These are phyloP conservation scores for Nysson spinosus DNA, from an alignment of 2,888 invertebrate species.

Conservation along the genomic window DNA sequence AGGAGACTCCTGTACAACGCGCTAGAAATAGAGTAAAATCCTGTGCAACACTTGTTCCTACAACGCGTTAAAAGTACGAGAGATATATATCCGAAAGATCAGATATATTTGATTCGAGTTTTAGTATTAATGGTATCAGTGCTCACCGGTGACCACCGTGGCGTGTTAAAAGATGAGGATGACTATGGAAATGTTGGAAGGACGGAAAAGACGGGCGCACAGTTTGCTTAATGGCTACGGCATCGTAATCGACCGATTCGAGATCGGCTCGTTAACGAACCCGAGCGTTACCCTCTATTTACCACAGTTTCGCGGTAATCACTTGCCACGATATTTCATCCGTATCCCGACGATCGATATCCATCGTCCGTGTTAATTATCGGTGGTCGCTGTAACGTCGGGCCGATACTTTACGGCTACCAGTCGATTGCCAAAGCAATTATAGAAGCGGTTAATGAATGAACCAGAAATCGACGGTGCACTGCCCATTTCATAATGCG, in stretches of 20 bases:
- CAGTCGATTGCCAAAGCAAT: constrained; percentile 52
- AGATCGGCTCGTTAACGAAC: constrained; percentile 54
- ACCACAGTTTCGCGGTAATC: constrained; percentile 53
- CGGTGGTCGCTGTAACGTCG: constrained; percentile 47
- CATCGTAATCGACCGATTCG: constrained; percentile 49
- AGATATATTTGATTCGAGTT: no score
- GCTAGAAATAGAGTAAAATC: no score
- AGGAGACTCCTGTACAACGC: no score
- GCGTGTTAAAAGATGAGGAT: neutral
- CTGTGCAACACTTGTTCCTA: no score
- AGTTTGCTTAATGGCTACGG: constrained; percentile 50
- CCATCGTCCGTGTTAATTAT: constrained; percentile 58
- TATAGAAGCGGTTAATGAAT: constrained; percentile 58
- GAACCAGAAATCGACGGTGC: constrained; percentile 53
- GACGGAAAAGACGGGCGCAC: neutral
- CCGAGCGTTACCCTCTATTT: constrained; percentile 58
- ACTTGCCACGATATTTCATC: constrained; percentile 55
- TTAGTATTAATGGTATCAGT: no score
- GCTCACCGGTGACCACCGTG: no score
- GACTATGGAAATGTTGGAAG: constrained; percentile 10
- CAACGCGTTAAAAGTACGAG: no score
- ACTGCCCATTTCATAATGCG: constrained; percentile 49
- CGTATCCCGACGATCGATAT: constrained; percentile 54
- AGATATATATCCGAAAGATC: no score
- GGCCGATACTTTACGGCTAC: constrained; percentile 48